Base-by-base conservation (phyloP, 2,888 invertebrate species). In the Nephrotoma flavescens region DNA sequence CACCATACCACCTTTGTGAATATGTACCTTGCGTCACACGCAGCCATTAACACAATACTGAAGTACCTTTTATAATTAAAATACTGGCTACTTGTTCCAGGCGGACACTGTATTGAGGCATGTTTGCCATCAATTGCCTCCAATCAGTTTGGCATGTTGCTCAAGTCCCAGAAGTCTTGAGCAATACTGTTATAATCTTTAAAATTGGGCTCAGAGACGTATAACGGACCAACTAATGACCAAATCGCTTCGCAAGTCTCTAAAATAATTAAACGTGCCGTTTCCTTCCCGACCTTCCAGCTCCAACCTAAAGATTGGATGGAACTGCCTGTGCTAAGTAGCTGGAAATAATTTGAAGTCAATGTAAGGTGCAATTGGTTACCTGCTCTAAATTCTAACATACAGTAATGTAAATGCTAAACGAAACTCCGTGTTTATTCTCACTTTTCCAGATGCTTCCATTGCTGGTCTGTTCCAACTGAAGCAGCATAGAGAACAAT, bases 51-150 rank as follows among this genome's bases (percentile, higher is more conserved):
- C 11, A 57, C 57, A 4, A 57, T 6, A 57, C 57, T 57, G 11
- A 15, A 57, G 4, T 15, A 11, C 11, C 15, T 57, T 57, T 57
- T 57, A 57, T 11, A 57, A 57, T 57, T 4, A 57, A 5, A 57
- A 11, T 57, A 4, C 11, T 57, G n/a, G 11, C 11, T 57, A 6
- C 15, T 11, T 5, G 57, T 15, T 4, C 15, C 57, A 15, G 57
- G 57, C 12, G 90, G 90, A 15, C 88, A 87, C 87, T 88, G 88
- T 42, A 42, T 4, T 42, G 42, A 4, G 86, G 90, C 88, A 89
- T 89, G 87, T 42, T 89, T 89, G 0, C 90, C 89, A 87, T 89
- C 89, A 19, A 90, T 87, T 42, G 89, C 88, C 42, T 90, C 89
- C 31, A 89, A 86, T 87, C 89, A 89, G 85, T 89, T 86, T 41